phyloP scores from a whole-genome alignment of 2,797 vertebrate species.

The Urophycis tenuis region DNA sequence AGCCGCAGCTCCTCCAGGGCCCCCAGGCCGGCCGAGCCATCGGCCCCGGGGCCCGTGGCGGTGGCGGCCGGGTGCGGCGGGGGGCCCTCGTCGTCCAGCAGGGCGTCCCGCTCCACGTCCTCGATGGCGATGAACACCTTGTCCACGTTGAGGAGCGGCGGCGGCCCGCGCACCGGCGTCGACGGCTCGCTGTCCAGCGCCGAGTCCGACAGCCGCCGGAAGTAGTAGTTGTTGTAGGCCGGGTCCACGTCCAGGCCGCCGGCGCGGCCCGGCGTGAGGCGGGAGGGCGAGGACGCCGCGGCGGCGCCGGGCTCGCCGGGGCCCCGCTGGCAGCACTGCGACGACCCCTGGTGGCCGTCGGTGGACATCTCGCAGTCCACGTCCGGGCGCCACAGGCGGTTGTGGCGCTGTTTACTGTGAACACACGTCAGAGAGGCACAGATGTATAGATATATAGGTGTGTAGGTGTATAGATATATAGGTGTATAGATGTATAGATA shows the following conservation, averaged over 20 bases:
- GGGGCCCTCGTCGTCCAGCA: constrained; percentile 66
- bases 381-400: constrained; percentile 92
- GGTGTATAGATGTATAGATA: no score
- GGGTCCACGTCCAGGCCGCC: constrained; percentile 71
- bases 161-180: constrained; percentile 68
- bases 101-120: constrained; percentile 78
- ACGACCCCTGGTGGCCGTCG: constrained; percentile 55
- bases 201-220: constrained; percentile 82
- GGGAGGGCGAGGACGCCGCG: neutral
- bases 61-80: constrained; percentile 40
- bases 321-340: constrained; percentile 60
- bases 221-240: constrained; percentile 80
- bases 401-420: constrained; percentile 93
- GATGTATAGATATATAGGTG: neutral
- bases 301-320: constrained; percentile 41
- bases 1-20: constrained; percentile 75
- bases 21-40: constrained; percentile 62
- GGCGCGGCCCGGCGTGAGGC: constrained; percentile 57
- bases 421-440: constrained; percentile 14
- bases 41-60: constrained; percentile 63
- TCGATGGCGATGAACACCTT: constrained; percentile 76
- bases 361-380: constrained; percentile 73
- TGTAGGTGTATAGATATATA: neutral
- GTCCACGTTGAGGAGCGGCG: constrained; percentile 63
- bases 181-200: constrained; percentile 79